These are phyloP conservation scores for Drosophila serrata DNA, from an alignment of 1,140 invertebrate genomes.

Conservation along the genomic window DNA sequence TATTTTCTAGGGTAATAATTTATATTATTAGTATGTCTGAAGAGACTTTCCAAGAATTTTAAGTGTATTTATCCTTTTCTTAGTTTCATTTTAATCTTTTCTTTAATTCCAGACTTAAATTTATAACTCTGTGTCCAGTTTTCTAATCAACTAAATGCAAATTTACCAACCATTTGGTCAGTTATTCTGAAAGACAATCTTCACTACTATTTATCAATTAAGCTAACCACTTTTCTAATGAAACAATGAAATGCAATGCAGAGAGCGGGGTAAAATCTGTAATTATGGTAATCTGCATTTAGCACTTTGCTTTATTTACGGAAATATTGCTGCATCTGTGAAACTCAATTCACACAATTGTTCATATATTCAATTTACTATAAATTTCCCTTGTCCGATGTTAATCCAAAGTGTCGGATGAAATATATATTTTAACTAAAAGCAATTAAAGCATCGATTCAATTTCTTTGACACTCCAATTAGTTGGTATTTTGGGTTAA, in stretches of 20 bases:
- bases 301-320: constrained; percentile 9
- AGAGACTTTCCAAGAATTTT: no score
- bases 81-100: background rate
- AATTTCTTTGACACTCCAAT: constrained; percentile 40
- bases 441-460: constrained; percentile 28
- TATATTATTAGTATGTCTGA: no score
- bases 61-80: background rate
- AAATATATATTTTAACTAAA: constrained; percentile 1
- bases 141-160: constrained; percentile 56
- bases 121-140: constrained; percentile 7
- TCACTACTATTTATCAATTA: constrained; percentile 52
- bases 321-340: background rate
- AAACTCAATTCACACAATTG: background rate
- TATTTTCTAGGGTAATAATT: no score
- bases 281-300: constrained; percentile 7
- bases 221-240: constrained; percentile 14
- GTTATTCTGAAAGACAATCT: background rate
- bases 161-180: constrained; percentile 37
- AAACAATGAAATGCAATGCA: background rate
- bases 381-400: background rate
- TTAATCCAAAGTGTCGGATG: constrained; percentile 14
- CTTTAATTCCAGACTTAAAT: constrained; percentile 19
- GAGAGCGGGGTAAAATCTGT: background rate
- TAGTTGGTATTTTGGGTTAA: constrained; percentile 7
- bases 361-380: constrained; percentile 7